Evolutionary conservation across 2,113 vertebrate genomes (phyloP).

Genomic region (Brachyistius frenatus): DNA sequence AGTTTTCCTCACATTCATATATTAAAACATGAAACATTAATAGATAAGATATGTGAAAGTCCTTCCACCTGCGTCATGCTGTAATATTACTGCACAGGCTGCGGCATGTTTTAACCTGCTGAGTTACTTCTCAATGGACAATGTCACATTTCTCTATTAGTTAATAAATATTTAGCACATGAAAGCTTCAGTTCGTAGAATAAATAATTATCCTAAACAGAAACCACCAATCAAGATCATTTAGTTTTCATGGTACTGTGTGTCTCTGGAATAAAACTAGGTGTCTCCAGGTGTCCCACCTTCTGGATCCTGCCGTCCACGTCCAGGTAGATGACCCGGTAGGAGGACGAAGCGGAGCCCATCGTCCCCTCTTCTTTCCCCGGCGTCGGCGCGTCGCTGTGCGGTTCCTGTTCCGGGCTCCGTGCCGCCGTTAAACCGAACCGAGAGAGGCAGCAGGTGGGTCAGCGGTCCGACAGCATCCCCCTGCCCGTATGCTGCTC

Average conservation of each 20-base stretch:
- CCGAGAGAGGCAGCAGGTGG: neutral
- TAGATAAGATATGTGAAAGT: too few relatives aligned
- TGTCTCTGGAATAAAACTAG: neutral
- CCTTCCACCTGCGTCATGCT: too few relatives aligned
- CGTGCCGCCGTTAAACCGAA: constrained; percentile 1
- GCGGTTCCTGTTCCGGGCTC: constrained; percentile 14
- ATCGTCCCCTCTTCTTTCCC: constrained; percentile 56
- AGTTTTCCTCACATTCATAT: too few relatives aligned
- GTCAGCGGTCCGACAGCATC: constrained; percentile 47
- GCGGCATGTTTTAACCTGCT: too few relatives aligned
- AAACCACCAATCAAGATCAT: too few relatives aligned
- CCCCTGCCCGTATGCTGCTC: neutral
- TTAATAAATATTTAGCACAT: too few relatives aligned
- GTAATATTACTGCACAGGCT: too few relatives aligned
- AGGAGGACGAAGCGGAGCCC: constrained; percentile 83
- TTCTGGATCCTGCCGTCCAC: constrained; percentile 82
- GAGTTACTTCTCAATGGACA: too few relatives aligned
- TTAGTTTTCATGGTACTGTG: neutral
- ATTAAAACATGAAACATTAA: too few relatives aligned
- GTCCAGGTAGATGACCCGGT: constrained; percentile 82
- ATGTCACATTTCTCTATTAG: too few relatives aligned
- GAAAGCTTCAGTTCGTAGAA: too few relatives aligned
- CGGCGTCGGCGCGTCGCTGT: constrained; percentile 7
- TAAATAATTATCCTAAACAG: too few relatives aligned
- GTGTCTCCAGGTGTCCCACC: constrained; percentile 54